These are phyloP conservation scores for Troides aeacus DNA, from an alignment of 2,888 invertebrate genomes.

Conservation along the genomic window DNA sequence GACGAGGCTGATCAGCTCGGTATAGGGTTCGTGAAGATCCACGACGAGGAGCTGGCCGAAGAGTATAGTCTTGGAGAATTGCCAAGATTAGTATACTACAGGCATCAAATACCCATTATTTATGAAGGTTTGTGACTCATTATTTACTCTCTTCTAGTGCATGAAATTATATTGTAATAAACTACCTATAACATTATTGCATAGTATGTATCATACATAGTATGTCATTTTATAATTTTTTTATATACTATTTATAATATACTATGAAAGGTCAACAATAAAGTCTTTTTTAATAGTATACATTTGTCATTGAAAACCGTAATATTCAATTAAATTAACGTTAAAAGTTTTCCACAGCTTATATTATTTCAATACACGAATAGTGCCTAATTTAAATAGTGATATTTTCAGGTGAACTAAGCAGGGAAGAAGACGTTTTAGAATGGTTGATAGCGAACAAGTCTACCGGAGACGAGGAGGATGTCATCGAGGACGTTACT, in stretches of 20 bases:
- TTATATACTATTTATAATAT: no score
- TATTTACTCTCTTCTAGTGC: slow-evolving; percentile 53
- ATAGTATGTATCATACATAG: not conserved
- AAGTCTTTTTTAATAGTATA: no score
- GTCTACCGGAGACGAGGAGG: slow-evolving; percentile 95
- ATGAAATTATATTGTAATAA: slow-evolving; percentile 42
- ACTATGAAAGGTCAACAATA: no score
- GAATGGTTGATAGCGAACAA: slow-evolving; percentile 97
- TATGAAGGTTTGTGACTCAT: slow-evolving; percentile 88
- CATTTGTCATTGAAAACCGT: no score
- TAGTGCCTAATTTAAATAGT: no score
- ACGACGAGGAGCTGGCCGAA: slow-evolving; percentile 93
- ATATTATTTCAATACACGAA: not conserved
- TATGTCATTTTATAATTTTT: no score
- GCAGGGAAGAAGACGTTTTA: slow-evolving; percentile 93
- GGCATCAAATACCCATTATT: slow-evolving; percentile 96
- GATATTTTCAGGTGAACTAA: slow-evolving; percentile 85
- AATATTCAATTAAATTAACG: not conserved
- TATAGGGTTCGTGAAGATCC: slow-evolving; percentile 96
- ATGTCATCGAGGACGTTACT: slow-evolving; percentile 96
- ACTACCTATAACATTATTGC: slow-evolving; percentile 1
- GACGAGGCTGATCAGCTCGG: slow-evolving; percentile 96
- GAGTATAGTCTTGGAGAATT: slow-evolving; percentile 94
- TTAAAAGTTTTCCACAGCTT: not conserved
- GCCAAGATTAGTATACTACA: slow-evolving; percentile 94